Percentiles rank a stretch among this genome's conserved stretches.
phyloP scores from a whole-genome alignment of 2,797 vertebrate genomes.

The Mus spretus region DNA sequence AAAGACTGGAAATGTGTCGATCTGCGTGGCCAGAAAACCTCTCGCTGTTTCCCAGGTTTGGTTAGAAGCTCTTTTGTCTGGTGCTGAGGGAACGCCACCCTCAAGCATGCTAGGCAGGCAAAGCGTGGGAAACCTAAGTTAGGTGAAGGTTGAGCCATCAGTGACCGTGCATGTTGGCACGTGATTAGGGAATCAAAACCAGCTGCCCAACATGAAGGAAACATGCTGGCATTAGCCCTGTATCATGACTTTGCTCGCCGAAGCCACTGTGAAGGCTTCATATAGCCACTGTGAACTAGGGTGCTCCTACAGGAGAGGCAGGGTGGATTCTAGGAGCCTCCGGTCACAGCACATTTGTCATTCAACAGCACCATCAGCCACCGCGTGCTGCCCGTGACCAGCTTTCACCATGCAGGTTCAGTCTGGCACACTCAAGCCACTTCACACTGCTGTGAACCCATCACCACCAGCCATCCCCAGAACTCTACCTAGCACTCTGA shows the following conservation, averaged over 20 bases:
- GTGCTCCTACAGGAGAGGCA: background rate
- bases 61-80: background rate
- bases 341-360: accelerated
- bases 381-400: background rate
- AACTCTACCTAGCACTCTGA: background rate
- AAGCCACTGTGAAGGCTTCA: too few relatives aligned
- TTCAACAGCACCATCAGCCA: background rate
- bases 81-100: background rate
- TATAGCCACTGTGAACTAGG: accelerated
- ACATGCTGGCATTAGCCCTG: accelerated
- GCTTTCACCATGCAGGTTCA: background rate
- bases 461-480: background rate
- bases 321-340: background rate
- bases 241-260: accelerated
- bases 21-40: background rate
- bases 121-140: background rate
- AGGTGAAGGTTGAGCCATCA: background rate
- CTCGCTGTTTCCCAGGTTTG: background rate
- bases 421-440: accelerated
- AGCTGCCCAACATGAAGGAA: background rate
- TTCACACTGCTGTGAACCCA: accelerated
- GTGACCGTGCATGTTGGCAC: background rate
- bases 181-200: accelerated
- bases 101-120: background rate
- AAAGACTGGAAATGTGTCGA: background rate